Evolutionary conservation across 2,888 invertebrate genomes (phyloP).

Genomic region (Uloborus plumipes): DNA sequence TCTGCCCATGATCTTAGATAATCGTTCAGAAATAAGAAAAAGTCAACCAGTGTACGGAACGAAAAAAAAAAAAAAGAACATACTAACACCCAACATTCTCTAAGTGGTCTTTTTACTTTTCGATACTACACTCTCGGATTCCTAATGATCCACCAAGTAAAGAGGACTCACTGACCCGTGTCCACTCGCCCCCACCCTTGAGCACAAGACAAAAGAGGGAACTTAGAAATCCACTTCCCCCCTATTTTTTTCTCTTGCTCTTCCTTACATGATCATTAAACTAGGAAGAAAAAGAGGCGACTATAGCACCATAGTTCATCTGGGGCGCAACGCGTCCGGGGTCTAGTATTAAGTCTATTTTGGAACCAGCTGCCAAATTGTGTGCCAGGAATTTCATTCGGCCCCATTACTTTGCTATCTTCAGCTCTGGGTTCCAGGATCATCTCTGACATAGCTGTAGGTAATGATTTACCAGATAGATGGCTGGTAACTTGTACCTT

Average conservation of each 20-base stretch:
- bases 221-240: conserved; percentile 16
- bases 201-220: conserved; percentile 2
- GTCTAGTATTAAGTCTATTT: conserved; percentile 48
- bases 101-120: conserved; percentile 57
- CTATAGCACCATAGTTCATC: conserved; percentile 30
- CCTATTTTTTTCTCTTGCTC: conserved; percentile 14
- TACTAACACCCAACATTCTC: conserved; percentile 33
- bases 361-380: conserved; percentile 56
- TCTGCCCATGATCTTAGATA: conserved; percentile 22
- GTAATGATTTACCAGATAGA: conserved; percentile 18
- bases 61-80: not conserved
- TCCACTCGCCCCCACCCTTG: conserved; percentile 21
- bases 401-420: conserved; percentile 32
- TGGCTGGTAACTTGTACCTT: too few species aligned
- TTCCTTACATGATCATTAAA: conserved; percentile 49
- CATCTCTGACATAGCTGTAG: too few species aligned
- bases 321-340: not conserved
- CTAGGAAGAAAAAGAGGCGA: conserved; percentile 14
- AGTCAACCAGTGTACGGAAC: conserved; percentile 9
- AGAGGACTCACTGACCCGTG: conserved; percentile 52
- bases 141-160: conserved; percentile 57
- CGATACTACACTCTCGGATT: conserved; percentile 37
- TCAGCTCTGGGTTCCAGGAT: too few species aligned
- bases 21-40: conserved; percentile 21
- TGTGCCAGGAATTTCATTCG: conserved; percentile 35